Evolutionary conservation across 1,140 invertebrate species (phyloP).

Genomic region (Neodiprion fabricii): DNA sequence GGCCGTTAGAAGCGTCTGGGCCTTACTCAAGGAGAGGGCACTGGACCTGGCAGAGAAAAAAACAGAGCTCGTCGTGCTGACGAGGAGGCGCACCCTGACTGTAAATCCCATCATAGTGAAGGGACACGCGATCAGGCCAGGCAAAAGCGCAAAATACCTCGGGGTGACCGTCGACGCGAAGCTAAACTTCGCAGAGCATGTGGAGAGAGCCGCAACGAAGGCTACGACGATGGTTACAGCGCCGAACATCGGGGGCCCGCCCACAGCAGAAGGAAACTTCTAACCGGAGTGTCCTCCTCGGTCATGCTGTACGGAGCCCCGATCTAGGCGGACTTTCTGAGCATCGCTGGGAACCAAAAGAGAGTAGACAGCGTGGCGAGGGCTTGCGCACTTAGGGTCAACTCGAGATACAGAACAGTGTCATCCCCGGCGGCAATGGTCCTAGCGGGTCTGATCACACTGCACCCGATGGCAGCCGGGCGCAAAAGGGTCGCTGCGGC

Average conservation of each 20-base stretch:
- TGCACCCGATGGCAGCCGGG: not conserved
- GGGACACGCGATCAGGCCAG: not conserved
- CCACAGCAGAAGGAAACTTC: not conserved
- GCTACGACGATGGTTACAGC: not conserved
- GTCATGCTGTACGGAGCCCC: too few species aligned
- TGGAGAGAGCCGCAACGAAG: not conserved
- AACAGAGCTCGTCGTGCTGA: slow-evolving; percentile 24
- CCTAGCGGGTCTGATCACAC: not conserved
- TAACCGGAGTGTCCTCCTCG: too few species aligned
- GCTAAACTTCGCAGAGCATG: not conserved
- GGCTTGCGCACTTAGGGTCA: too few species aligned
- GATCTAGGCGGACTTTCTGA: too few species aligned
- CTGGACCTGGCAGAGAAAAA: slow-evolving; percentile 23
- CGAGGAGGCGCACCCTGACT: slow-evolving; percentile 1
- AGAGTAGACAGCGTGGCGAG: too few species aligned
- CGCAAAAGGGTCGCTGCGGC: not conserved
- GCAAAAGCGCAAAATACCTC: not conserved
- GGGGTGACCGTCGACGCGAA: not conserved
- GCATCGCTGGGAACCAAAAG: too few species aligned
- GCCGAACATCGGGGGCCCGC: not conserved
- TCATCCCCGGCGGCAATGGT: not conserved
- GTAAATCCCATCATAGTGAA: not conserved
- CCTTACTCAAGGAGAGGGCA: not conserved
- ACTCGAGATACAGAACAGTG: not conserved
- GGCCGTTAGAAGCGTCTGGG: slow-evolving; percentile 7